Percentiles rank a stretch among this genome's conserved stretches.
Conservation (phyloP, 1,140 invertebrate genomes). For the Fopius arisanus region DNA sequence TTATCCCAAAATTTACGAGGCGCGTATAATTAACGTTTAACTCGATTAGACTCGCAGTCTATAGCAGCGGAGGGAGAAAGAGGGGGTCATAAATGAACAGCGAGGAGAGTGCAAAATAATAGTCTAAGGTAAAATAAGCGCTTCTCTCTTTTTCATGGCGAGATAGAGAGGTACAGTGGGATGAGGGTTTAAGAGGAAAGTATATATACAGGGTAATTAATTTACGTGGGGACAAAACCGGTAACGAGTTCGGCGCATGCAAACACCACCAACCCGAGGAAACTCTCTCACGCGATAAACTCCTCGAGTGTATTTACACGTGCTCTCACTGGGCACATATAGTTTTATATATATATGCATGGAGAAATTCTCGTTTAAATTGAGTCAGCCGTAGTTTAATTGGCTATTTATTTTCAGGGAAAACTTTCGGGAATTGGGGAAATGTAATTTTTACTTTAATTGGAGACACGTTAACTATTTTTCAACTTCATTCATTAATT, state of each 20-base stretch:
- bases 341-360: conserved; percentile 22
- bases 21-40: conserved; percentile 30
- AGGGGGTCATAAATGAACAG: conserved; percentile 26
- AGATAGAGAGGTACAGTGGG: not conserved
- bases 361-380: conserved; percentile 29
- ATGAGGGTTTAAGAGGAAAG: conserved; percentile 10
- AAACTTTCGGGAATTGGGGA: conserved; percentile 12
- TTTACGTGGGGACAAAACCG: conserved; percentile 53
- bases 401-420: conserved; percentile 32
- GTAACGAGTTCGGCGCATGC: conserved; percentile 54
- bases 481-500: not conserved
- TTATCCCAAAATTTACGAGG: conserved; percentile 28
- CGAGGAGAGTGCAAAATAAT: conserved; percentile 5
- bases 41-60: conserved; percentile 29
- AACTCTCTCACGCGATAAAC: conserved; percentile 49
- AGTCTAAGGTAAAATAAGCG: not conserved
- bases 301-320: conserved; percentile 41
- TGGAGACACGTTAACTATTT: not conserved
- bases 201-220: conserved; percentile 47
- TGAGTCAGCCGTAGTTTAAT: conserved; percentile 32
- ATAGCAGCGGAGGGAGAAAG: not conserved
- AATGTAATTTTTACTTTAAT: conserved; percentile 24
- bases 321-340: conserved; percentile 25
- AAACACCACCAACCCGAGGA: conserved; percentile 30
- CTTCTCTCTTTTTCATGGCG: not conserved